Base-by-base conservation (phyloP, 2,888 invertebrate genomes). In the Sesia apiformis region DNA sequence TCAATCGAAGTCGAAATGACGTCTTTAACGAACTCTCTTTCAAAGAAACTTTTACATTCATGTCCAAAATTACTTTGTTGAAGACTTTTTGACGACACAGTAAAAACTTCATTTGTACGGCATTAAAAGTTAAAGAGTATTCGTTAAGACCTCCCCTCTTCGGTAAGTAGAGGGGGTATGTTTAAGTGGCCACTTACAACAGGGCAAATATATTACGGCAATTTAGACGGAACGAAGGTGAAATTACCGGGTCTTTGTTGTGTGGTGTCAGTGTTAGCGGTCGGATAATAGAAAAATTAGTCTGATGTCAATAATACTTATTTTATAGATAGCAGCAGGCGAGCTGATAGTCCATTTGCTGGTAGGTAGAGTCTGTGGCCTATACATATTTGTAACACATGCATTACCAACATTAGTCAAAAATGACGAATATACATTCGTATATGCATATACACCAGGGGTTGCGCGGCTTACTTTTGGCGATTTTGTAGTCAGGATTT, bases 131-230 rank as follows among this genome's bases (percentile, higher is more conserved):
- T 46, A 46, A 46, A 46, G 46, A 46, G 8, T 6, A 46, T 46
- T 50, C 38, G 50, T 50, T 8, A 39, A 38, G 50, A 8, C 38
- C 38, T 38, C 50, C 5, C 39, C 50, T 38, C 38, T 38, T 7
- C 38, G 38, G 39, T 38, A 50, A 46, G 39, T 52, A 4, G 52
- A 39, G 69, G 57, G 61, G 65, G 70, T 75, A 76, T 78, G 76
- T 80, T 81, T 77, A 81, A 80, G 77, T 75, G 74, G 64, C 72
- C 70, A 76, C 79, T 81, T 77, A 74, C 72, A 65, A 69, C 69
- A 69, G 68, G 67, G 73, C 68, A 76, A 78, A 84, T 81, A 78
- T 80, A 83, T 82, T 75, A 69, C 69, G 66, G 78, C 70, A 79
- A 83, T 81, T 80, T 76, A 73, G 61, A 58, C 63, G 53, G 66